phyloP scores from a whole-genome alignment of 1,140 invertebrate species.

The Eurosta solidaginis region DNA sequence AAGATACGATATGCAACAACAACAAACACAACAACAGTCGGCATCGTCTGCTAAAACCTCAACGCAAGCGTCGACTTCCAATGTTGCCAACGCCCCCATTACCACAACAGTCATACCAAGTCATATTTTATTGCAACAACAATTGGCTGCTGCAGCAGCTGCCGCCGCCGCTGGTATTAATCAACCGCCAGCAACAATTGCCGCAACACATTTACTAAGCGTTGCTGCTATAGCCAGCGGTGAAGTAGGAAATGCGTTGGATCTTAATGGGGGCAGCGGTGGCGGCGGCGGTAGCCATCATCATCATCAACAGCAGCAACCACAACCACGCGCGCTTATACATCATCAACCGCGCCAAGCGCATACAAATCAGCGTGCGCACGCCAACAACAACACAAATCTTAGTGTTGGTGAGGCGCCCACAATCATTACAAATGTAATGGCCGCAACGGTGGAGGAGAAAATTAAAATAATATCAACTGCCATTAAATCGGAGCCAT shows the following conservation, averaged over 20 bases:
- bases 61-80: neutral
- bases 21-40: constrained; percentile 39
- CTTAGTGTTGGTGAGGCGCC: constrained; percentile 3
- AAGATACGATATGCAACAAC: constrained; percentile 48
- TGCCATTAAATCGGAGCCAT: constrained; percentile 55
- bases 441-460: constrained; percentile 41
- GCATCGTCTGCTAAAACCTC: neutral
- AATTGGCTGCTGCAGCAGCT: constrained; percentile 45
- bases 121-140: constrained; percentile 55
- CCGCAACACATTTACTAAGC: constrained; percentile 31
- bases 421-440: neutral
- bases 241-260: neutral
- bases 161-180: constrained; percentile 31
- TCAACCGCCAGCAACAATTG: constrained; percentile 9
- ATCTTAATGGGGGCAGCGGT: neutral
- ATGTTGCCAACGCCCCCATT: neutral
- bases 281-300: constrained; percentile 33
- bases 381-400: neutral
- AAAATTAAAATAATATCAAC: constrained; percentile 50
- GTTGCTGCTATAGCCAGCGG: constrained; percentile 40
- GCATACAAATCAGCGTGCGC: neutral
- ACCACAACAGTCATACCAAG: constrained; percentile 42
- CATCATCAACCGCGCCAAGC: neutral
- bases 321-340: constrained; percentile 8
- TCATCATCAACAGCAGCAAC: constrained; percentile 35